Evolutionary conservation across 1,140 invertebrate species (phyloP).

Genomic region (Ctenoplectra terminalis): DNA sequence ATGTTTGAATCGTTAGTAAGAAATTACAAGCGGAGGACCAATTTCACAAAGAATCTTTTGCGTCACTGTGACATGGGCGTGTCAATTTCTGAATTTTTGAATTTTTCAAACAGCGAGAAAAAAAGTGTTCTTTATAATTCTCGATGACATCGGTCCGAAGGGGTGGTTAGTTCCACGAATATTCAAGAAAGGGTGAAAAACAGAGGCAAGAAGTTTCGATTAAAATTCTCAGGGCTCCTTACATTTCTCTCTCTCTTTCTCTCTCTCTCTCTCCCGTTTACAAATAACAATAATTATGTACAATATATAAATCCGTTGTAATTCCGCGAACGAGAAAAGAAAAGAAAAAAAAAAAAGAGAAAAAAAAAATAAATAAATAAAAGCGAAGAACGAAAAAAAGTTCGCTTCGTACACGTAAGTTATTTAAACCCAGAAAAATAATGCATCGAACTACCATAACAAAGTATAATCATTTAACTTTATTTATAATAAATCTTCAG

Average conservation of each 20-base stretch:
- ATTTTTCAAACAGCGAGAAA: not conserved
- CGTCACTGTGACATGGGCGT: no score
- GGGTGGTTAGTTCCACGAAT: not conserved
- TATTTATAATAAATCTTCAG: constrained; percentile 53
- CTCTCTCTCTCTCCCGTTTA: constrained; percentile 12
- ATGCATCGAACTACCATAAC: constrained; percentile 48
- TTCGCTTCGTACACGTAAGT: not conserved
- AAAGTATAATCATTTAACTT: constrained; percentile 57
- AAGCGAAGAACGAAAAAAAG: not conserved
- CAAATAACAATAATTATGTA: constrained; percentile 30
- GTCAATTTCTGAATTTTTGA: not conserved
- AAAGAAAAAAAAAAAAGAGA: not conserved
- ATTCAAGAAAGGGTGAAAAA: not conserved
- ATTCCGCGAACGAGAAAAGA: not conserved
- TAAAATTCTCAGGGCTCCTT: constrained; percentile 53
- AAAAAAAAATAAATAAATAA: not conserved
- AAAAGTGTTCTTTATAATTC: not conserved
- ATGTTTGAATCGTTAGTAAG: not conserved
- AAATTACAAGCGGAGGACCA: not conserved
- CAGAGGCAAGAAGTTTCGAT: not conserved
- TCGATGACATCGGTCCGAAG: not conserved
- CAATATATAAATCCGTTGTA: constrained; percentile 22
- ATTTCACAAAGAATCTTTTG: not conserved
- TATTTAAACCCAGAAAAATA: constrained; percentile 33
- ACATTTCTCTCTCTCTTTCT: not conserved